Evolutionary conservation across 2,113 vertebrate genomes (phyloP), one percentile per base, ranked within the genome.

Genomic region (Chitala chitala): DNA sequence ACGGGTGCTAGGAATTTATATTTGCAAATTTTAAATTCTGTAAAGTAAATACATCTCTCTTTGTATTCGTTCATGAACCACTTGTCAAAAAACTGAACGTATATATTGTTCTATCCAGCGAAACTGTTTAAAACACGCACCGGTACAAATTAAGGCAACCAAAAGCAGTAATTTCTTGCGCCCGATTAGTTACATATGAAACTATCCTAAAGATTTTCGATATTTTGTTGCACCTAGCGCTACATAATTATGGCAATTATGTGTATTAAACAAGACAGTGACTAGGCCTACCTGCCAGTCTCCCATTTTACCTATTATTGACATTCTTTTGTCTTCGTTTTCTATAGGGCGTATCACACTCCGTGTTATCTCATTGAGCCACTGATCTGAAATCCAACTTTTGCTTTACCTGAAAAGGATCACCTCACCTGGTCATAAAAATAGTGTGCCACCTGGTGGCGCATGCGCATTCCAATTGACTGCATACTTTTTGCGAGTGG

Each of bases 351-450:
- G 69, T 89, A 87, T 92, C 89, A 92, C 87, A 85, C 88, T 86
- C 82, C 84, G 80, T 86, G 83, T 85, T 90, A 87, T 88, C 88
- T 86, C 86, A 90, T 89, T 84, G 82, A 89, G 84, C 85, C 86
- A 88, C 83, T 80, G 87, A 88, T 89, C 85, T 86, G 89, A 87
- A 87, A 90, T 88, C 87, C 91, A 93, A 93, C 88, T 90, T 90
- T 87, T 86, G 84, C 85, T 89, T 92, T 89, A 94, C 94, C 92
- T 95, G 92, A 84, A 89, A 87, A 78, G 85, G 85, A 91, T 93
- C 89, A 88, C 85, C 91, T 95, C 93, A 97, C 95, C 96, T 98
- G 95, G 93, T 85, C 91, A 90, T 93, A 94, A 94, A 92, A 93
- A 85, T 86, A 86, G 87, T 88, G 90, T 86, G 87, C 90, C 85